Evolutionary conservation across 2,797 vertebrate species (phyloP), one percentile per base, ranked within the genome.

Genomic region (Pachyuromys duprasi): DNA sequence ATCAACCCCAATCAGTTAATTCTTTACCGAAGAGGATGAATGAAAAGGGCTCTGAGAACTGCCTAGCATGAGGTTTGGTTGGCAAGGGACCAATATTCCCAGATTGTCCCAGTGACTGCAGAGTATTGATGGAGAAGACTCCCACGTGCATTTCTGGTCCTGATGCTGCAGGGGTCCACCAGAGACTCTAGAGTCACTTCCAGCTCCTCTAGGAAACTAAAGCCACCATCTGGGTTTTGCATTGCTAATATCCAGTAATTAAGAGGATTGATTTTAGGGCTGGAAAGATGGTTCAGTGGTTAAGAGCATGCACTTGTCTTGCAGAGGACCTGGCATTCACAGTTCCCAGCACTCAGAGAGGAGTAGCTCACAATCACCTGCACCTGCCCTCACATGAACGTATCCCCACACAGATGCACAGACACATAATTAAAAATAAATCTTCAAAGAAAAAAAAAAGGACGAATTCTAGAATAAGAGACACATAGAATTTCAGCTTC

Each of bases 1-100:
- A 98, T 98, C 97, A 98, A 49, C 93, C 94, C 78, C 91, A 96
- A 89, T 97, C 96, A 98, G 97, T 98, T 98, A 97, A 98, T 98
- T 98, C 97, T 97, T 98, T 97, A 93, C 97, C 76, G 95, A 97
- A 92, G 96, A 98, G 96, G 96, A 96, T 86, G 96, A 96, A 97
- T 93, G 97, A 96, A 60, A 96, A 55, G 45, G 91, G 49, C 18
- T 92, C n/a, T 60, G 55, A 70, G 91, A 55, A 84, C 63, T 67
- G 42, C 76, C 86, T 82, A 95, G 95, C 86, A 91, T 2, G 0
- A 62, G n/a, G 53, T 67, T 42, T 90, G 75, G 18, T 88, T 93
- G 93, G 76, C 90, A 63, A 95, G n/a, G n/a, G 76, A 20, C 94
- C 91, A 92, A 81, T 91, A 69, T 45, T 55, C 80, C 79, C 33